Evolutionary conservation across 2,888 invertebrate genomes (phyloP), one percentile per base, ranked within the genome.

Genomic region (Tiphia femorata): DNA sequence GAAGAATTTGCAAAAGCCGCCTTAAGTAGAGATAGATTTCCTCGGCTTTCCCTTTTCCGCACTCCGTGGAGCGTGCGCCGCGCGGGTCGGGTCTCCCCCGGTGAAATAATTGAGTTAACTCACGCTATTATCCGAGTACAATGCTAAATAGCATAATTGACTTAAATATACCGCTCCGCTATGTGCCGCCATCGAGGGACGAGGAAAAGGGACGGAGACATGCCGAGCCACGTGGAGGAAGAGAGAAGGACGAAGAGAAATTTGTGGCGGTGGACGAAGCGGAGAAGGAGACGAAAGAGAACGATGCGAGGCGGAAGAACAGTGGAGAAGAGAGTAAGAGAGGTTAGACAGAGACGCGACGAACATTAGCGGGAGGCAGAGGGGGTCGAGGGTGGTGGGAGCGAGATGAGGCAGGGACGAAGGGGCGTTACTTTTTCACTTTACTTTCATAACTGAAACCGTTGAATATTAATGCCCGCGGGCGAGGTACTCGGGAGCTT

Each of bases 401-500:
- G n/a, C 42, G 51, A 27, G 25, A 19, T 7, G 30, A 38, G 38
- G 20, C n/a, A 20, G 43, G 38, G 57, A 41, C 58, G 54, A 49
- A 35, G 49, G 53, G 70, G 71, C 73, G 76, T 80, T 80, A 81
- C 80, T 81, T 81, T 81, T 81, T 81, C 81, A 81, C 81, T 81
- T 81, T 80, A 81, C 80, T 81, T 80, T 81, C 80, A 81, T 81
- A 81, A 80, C 81, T 79, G 79, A 79, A 75, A 79, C 72, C 73
- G 80, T 81, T 80, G 81, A 81, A 81, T 81, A 81, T 81, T 80
- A 81, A 81, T 81, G 81, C 68, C 70, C 67, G 71, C 70, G 66
- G 73, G 75, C 70, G 62, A 68, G 70, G 69, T 66, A 61, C 70
- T 70, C 64, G 62, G 67, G 62, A 72, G 76, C 78, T 76, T 75